Percentiles rank a stretch among this genome's conserved stretches.
These are phyloP conservation scores for Hippopotamyrus pictus DNA, from an alignment of 2,797 vertebrate species.

Conservation along the genomic window DNA sequence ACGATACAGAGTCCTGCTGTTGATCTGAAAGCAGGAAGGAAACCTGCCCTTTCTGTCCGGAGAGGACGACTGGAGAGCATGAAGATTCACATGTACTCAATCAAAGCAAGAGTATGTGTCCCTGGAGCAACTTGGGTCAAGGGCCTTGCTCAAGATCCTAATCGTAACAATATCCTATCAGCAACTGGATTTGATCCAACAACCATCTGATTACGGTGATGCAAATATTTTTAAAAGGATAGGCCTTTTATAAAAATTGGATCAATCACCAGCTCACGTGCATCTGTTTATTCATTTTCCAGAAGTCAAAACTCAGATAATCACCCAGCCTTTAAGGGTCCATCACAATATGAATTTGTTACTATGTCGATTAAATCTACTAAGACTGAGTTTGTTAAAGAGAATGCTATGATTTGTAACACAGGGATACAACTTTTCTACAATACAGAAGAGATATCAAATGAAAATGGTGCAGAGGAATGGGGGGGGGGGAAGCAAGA, in stretches of 20 bases:
- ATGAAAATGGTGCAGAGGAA: neutral
- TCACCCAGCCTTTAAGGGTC: neutral
- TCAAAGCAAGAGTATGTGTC: neutral
- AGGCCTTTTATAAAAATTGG: neutral
- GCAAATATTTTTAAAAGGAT: neutral
- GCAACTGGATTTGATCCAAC: neutral
- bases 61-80: neutral
- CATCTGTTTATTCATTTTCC: neutral
- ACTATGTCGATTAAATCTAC: neutral
- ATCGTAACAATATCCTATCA: neutral
- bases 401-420: neutral
- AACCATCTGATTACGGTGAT: neutral
- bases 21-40: neutral
- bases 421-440: neutral
- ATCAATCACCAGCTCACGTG: neutral
- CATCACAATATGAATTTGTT: neutral
- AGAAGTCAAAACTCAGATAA: neutral
- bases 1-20: neutral
- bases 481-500: neutral
- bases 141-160: neutral
- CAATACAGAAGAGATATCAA: neutral
- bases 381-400: neutral
- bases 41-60: neutral
- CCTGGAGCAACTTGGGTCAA: neutral
- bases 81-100: neutral